Percentiles rank a stretch among this genome's conserved stretches.
Conservation (phyloP, 1,140 invertebrate genomes). For the Sitobion miscanthi region DNA sequence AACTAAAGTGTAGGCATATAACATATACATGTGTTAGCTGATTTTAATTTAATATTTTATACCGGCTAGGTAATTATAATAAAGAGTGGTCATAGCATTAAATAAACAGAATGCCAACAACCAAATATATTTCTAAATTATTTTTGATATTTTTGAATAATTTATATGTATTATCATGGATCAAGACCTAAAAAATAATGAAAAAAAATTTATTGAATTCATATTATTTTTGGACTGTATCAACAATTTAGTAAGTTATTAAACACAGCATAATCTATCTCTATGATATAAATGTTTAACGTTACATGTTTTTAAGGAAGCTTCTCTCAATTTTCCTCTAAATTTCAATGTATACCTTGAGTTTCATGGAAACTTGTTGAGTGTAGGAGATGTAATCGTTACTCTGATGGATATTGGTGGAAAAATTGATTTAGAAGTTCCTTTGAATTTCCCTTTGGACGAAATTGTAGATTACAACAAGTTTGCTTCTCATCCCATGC, state of each 20-base stretch:
- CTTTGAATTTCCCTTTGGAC: background rate
- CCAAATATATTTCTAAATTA: background rate
- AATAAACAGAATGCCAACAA: background rate
- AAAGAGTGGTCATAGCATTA: background rate
- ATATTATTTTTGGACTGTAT: constrained; percentile 22
- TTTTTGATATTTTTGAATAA: background rate
- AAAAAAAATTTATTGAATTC: background rate
- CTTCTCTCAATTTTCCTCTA: constrained; percentile 6
- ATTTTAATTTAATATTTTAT: background rate
- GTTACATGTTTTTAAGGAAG: background rate
- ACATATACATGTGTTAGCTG: background rate
- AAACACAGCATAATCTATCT: background rate
- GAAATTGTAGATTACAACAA: background rate
- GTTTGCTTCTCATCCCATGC: constrained; percentile 29
- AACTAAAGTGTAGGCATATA: background rate
- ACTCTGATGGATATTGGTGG: background rate
- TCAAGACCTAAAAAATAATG: background rate
- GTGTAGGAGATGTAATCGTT: background rate
- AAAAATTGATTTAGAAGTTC: background rate
- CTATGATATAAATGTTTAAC: background rate
- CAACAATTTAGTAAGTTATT: constrained; percentile 31
- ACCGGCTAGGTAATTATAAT: background rate
- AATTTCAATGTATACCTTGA: background rate
- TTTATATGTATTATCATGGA: background rate
- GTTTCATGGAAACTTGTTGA: background rate